Percentiles rank a stretch among this genome's conserved stretches.
Evolutionary conservation across 2,888 invertebrate genomes (phyloP).

Genomic region (Napeogenes inachia): DNA sequence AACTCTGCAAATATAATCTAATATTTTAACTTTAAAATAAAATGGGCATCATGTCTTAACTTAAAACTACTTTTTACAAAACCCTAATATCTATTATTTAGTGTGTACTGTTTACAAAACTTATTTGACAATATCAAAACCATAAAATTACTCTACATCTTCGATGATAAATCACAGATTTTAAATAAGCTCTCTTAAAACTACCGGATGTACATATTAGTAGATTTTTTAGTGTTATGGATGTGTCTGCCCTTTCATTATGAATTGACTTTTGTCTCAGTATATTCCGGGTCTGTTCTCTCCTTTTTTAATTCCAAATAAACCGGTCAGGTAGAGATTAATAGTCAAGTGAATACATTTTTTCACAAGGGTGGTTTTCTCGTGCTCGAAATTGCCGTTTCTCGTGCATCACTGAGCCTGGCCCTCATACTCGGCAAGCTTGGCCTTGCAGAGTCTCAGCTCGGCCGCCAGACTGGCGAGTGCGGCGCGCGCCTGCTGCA

Average conservation of each 20-base stretch:
- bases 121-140: too few species aligned
- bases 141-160: too few species aligned
- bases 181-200: neutral
- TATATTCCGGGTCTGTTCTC: too few species aligned
- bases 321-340: too few species aligned
- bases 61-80: too few species aligned
- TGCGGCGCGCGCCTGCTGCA: slow-evolving; percentile 43
- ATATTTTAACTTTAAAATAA: neutral
- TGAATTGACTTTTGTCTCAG: too few species aligned
- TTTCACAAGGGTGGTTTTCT: neutral
- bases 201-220: neutral
- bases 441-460: slow-evolving; percentile 33
- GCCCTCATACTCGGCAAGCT: slow-evolving; percentile 44
- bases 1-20: neutral
- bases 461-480: slow-evolving; percentile 34
- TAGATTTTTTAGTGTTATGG: too few species aligned
- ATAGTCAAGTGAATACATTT: neutral
- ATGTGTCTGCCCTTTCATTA: too few species aligned
- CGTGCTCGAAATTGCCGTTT: neutral
- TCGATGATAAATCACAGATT: neutral
- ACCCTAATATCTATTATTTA: too few species aligned
- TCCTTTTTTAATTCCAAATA: too few species aligned
- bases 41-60: neutral
- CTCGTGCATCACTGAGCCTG: slow-evolving; percentile 34
- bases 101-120: too few species aligned